Percentiles rank a stretch among this genome's conserved stretches.
These are phyloP conservation scores for Brassicogethes aeneus DNA, from an alignment of 2,888 invertebrate species.

Conservation along the genomic window DNA sequence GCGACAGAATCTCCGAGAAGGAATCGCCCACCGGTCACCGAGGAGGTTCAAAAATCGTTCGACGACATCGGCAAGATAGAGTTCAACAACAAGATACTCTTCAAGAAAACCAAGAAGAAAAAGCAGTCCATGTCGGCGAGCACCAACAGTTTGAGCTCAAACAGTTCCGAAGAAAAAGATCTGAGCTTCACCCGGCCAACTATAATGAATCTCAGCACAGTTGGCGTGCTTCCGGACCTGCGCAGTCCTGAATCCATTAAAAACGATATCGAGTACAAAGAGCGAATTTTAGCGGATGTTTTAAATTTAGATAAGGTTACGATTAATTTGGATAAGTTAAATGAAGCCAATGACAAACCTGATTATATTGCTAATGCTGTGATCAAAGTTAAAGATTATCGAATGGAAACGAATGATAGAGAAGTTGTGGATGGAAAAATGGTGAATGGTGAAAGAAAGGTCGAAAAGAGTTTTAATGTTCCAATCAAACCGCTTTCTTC, in stretches of 20 bases:
- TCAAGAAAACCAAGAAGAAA: conserved; percentile 50
- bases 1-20: conserved; percentile 63
- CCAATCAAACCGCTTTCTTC: too few species aligned
- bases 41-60: conserved; percentile 41
- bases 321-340: conserved; percentile 16
- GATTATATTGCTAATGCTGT: conserved; percentile 3
- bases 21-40: conserved; percentile 31
- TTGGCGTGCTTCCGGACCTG: conserved; percentile 43
- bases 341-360: conserved; percentile 4
- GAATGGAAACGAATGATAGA: conserved; percentile 1
- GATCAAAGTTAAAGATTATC: conserved; percentile 4
- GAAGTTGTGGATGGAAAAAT: too few species aligned
- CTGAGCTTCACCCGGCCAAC: conserved; percentile 31
- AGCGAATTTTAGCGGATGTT: conserved; percentile 60
- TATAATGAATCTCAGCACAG: conserved; percentile 44
- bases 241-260: conserved; percentile 57
- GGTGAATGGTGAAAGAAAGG: too few species aligned
- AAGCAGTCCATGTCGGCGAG: conserved; percentile 36
- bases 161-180: conserved; percentile 33
- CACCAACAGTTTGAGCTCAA: conserved; percentile 29
- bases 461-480: background rate
- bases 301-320: conserved; percentile 49
- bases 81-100: conserved; percentile 60
- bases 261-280: conserved; percentile 65
- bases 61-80: conserved; percentile 65